Conservation (phyloP, 2,797 vertebrate species). For the Ceryle rudis region DNA sequence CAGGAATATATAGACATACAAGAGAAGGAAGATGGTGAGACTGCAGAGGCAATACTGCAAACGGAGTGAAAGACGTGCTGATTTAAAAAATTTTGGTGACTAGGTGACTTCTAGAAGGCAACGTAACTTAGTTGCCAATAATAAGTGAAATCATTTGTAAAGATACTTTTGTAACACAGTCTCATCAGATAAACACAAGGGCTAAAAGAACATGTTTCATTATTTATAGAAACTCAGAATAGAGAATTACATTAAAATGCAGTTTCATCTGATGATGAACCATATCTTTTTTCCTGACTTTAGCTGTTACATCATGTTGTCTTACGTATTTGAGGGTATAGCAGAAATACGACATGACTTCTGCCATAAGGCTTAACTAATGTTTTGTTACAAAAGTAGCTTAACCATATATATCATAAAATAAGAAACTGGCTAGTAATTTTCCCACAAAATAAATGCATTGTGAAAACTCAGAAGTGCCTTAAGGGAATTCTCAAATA, state of each 20-base stretch:
- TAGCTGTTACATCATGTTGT: not conserved
- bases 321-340: not conserved
- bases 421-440: not conserved
- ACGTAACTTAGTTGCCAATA: not conserved
- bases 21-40: not conserved
- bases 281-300: not conserved
- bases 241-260: not conserved
- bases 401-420: not conserved
- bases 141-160: not conserved
- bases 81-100: not conserved
- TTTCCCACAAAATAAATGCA: not conserved
- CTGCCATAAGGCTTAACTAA: not conserved
- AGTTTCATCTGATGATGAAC: not conserved
- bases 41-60: not conserved
- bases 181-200: not conserved
- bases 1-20: not conserved
- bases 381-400: not conserved
- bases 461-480: not conserved
- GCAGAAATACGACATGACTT: not conserved
- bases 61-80: not conserved
- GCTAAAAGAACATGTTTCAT: not conserved
- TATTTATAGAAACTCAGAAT: not conserved
- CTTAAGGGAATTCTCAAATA: not conserved
- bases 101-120: not conserved
- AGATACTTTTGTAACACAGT: not conserved